Evolutionary conservation across 2,797 vertebrate species (phyloP), one percentile per base, ranked within the genome.

Genomic region (Aldrovandia affinis): DNA sequence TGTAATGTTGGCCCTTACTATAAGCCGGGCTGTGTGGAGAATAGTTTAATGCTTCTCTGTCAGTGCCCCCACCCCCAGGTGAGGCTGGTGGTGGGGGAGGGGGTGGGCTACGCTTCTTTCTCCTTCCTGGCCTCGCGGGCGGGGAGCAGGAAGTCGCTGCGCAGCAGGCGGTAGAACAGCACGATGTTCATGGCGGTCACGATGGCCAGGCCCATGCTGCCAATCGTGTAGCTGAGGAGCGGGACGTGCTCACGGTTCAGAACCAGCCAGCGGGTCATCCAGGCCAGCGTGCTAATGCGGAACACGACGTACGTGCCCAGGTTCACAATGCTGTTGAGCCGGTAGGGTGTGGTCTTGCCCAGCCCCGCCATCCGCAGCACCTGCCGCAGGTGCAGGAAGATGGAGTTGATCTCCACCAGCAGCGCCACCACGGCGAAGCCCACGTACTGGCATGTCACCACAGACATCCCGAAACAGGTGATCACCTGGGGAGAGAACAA

Each of bases 211-310:
- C 97, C 97, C 84, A 93, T 93, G 0, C 95, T 97, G 91, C 97
- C 95, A 52, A 98, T 91, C 0, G 96, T 93, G 63, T 97, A 96
- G 22, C 95, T 90, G n/a, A 95, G 78, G 0, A 94, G 88, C 0
- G 97, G 96, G 78, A 98, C 86, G 0, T 93, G 96, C n/a, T 95
- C 95, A 8, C 96, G 92, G 82, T 98, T 97, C 65, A 92, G 89
- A 88, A 97, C 94, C 89, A 99, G 93, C 97, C 97, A 99, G 87
- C 93, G 96, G 20, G 94, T 96, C 97, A 99, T 98, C 97, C 97
- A 99, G 86, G 96, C 96, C 91, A 99, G 92, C 0, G 97, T 98
- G 89, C 95, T 93, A 82, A 99, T 97, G 89, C 96, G 96, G 85
- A 99, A 99, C 86, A 97, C 93, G 89, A 96, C 92, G 5, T 98